phyloP scores from a whole-genome alignment of 64 coral and sea anemone genomes.

The Montipora cactus region DNA sequence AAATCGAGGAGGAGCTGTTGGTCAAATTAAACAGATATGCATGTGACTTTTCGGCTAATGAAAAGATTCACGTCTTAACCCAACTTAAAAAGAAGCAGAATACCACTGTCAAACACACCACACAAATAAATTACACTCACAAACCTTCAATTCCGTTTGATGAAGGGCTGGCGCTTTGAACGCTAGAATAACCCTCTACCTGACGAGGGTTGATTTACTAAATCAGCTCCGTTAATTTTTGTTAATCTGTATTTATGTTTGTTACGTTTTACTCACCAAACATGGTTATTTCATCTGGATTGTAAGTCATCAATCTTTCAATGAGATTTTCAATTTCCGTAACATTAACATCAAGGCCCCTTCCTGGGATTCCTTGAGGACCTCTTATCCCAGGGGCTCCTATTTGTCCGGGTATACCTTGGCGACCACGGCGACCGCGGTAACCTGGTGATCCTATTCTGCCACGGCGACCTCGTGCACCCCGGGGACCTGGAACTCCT shows the following conservation, averaged over 20 bases:
- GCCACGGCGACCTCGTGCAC: not conserved
- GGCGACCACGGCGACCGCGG: not conserved
- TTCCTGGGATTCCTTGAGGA: not conserved
- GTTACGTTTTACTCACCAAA: constrained; percentile 3
- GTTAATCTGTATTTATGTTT: not conserved
- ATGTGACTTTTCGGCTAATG: not conserved
- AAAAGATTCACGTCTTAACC: not conserved
- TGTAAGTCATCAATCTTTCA: not conserved
- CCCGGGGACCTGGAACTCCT: not conserved
- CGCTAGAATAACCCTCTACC: not conserved
- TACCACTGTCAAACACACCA: no score
- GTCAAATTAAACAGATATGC: not conserved
- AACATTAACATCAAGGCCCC: not conserved
- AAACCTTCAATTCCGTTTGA: no score
- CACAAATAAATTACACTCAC: no score
- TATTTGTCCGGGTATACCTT: not conserved
- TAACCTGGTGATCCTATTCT: not conserved
- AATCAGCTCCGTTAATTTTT: no score
- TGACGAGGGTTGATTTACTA: not conserved
- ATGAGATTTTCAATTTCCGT: not conserved
- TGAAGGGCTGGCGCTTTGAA: no score
- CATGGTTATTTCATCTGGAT: not conserved
- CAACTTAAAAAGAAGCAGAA: not conserved
- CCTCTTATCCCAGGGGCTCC: not conserved
- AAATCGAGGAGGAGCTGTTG: constrained; percentile 58